Evolutionary conservation across 2,888 invertebrate species (phyloP).

Genomic region (Thecocarcelia acutangulata): DNA sequence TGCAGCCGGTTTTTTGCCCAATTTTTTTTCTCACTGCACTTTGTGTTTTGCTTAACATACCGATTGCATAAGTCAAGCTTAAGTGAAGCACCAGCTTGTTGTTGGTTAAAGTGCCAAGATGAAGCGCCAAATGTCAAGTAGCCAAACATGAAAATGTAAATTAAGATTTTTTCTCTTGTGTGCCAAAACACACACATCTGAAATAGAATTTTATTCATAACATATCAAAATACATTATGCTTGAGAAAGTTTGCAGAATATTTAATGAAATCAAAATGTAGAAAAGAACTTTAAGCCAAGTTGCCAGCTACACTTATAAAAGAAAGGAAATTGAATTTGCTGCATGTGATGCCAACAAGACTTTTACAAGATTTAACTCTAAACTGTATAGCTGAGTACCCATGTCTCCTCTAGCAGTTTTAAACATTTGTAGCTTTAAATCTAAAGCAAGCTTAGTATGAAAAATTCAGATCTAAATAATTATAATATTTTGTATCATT

Average conservation of each 20-base stretch:
- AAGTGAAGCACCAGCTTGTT: conserved; percentile 27
- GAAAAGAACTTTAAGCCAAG: conserved; percentile 22
- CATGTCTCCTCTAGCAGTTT: no score
- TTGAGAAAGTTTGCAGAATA: conserved; percentile 52
- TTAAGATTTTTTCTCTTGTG: conserved; percentile 11
- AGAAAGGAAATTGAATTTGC: no score
- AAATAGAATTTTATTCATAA: conserved; percentile 60
- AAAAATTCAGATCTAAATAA: no score
- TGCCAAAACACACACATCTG: conserved; percentile 2
- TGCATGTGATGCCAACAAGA: no score
- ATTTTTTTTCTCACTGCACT: conserved; percentile 1
- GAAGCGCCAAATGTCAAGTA: conserved; percentile 69
- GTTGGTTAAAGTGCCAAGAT: conserved; percentile 64
- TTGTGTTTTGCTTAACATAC: neutral
- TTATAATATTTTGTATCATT: no score
- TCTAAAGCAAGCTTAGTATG: no score
- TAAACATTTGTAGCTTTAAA: no score
- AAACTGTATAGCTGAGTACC: no score
- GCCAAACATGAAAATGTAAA: conserved; percentile 67
- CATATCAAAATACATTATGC: conserved; percentile 55
- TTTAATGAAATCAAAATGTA: conserved; percentile 4
- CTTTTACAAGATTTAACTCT: no score
- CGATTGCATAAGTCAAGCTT: neutral
- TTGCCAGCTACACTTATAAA: neutral
- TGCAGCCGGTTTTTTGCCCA: neutral